Conservation (phyloP, 2,888 invertebrate genomes). For the Drosophila meridionalis region DNA sequence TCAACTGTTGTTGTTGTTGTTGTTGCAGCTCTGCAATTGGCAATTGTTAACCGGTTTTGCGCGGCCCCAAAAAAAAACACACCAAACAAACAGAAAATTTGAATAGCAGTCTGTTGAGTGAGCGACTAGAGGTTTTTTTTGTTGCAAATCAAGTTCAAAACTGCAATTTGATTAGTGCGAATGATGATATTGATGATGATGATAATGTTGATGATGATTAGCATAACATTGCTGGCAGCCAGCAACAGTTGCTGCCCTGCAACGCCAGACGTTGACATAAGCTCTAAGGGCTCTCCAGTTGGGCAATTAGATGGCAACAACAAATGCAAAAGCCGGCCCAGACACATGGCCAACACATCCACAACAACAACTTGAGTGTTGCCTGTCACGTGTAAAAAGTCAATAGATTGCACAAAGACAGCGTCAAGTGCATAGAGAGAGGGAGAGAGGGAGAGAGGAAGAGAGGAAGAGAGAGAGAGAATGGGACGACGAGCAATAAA, state of each 20-base stretch:
- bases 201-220: constrained; percentile 11
- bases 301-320: constrained; percentile 15
- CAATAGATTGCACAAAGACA: constrained; percentile 74
- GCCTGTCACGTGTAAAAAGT: constrained; percentile 79
- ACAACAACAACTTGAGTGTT: constrained; percentile 44
- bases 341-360: constrained; percentile 34
- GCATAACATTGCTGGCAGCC: constrained; percentile 4
- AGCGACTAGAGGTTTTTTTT: constrained; percentile 5
- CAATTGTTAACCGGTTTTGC: constrained; percentile 47
- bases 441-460: not conserved
- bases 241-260: constrained; percentile 43
- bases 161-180: constrained; percentile 61
- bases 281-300: constrained; percentile 33
- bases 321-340: constrained; percentile 26
- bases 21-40: constrained; percentile 15
- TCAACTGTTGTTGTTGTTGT: constrained; percentile 4
- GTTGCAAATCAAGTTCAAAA: constrained; percentile 65
- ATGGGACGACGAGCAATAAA: constrained; percentile 45
- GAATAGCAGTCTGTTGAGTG: constrained; percentile 14
- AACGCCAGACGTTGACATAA: constrained; percentile 33
- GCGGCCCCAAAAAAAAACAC: constrained; percentile 10
- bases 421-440: constrained; percentile 58
- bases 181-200: constrained; percentile 10
- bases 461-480: not conserved
- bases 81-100: constrained; percentile 15